These are phyloP conservation scores for Spatula versicolor DNA, from an alignment of 2,797 vertebrate species.

Conservation along the genomic window DNA sequence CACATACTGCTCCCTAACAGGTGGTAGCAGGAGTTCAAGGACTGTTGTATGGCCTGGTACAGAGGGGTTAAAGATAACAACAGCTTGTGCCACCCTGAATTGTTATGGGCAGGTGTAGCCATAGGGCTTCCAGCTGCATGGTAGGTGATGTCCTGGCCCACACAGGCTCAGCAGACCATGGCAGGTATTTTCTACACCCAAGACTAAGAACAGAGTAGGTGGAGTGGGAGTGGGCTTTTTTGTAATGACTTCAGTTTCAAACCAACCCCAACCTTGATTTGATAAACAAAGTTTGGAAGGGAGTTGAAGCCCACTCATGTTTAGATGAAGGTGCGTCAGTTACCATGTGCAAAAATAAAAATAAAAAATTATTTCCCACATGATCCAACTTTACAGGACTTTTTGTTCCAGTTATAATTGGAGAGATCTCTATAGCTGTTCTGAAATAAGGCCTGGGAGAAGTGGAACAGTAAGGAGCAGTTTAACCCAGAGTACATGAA, in stretches of 20 bases:
- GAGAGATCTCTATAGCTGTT: not conserved
- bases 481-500: not conserved
- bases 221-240: conserved; percentile 19
- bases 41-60: not conserved
- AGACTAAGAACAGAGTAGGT: not conserved
- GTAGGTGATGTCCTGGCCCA: not conserved
- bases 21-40: not conserved
- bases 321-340: conserved; percentile 22
- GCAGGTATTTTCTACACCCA: not conserved
- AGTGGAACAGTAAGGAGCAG: not conserved
- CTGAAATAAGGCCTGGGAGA: not conserved
- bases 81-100: not conserved
- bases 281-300: conserved; percentile 34
- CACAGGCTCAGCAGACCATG: not conserved
- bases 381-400: not conserved
- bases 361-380: not conserved
- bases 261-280: not conserved
- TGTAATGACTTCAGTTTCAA: conserved; percentile 30
- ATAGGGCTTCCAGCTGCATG: not conserved
- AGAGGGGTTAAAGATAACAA: not conserved
- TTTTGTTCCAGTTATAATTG: not conserved
- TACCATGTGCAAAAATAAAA: conserved; percentile 25
- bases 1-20: not conserved
- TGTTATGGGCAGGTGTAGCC: not conserved
- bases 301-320: not conserved